phyloP scores from a whole-genome alignment of 2,797 vertebrate genomes.

The Nannoperca obscura region DNA sequence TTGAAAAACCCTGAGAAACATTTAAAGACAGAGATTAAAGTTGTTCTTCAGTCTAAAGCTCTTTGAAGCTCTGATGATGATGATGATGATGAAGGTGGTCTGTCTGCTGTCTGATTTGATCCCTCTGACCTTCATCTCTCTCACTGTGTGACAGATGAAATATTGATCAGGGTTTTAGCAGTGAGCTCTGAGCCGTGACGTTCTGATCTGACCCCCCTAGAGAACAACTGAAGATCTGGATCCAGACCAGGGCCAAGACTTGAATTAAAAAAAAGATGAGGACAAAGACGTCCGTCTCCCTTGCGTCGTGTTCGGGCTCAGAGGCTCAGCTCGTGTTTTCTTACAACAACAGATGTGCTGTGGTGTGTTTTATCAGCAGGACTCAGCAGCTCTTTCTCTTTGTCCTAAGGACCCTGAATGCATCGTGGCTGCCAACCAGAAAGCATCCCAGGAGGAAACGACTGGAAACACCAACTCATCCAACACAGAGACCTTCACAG shows the following conservation, averaged over 20 bases:
- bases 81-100: not conserved
- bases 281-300: not conserved
- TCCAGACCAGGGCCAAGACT: not conserved
- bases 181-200: not conserved
- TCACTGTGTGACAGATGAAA: constrained; percentile 1
- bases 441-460: not conserved
- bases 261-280: not conserved
- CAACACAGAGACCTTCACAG: not conserved
- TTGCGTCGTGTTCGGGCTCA: not conserved
- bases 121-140: not conserved
- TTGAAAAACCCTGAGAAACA: too few relatives aligned
- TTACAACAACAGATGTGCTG: not conserved
- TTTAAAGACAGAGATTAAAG: too few relatives aligned
- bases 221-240: not conserved
- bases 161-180: constrained; percentile 4
- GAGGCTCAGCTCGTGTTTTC: constrained; percentile 7
- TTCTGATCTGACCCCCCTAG: not conserved
- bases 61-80: not conserved
- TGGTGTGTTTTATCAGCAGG: constrained; percentile 26
- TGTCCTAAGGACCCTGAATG: constrained; percentile 23
- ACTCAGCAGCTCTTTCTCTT: constrained; percentile 21
- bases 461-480: not conserved
- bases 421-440: constrained; percentile 16
- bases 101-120: not conserved
- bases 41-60: too few relatives aligned